These are phyloP conservation scores for Drosophila sucinea DNA, from an alignment of 1,140 invertebrate species.

Conservation along the genomic window DNA sequence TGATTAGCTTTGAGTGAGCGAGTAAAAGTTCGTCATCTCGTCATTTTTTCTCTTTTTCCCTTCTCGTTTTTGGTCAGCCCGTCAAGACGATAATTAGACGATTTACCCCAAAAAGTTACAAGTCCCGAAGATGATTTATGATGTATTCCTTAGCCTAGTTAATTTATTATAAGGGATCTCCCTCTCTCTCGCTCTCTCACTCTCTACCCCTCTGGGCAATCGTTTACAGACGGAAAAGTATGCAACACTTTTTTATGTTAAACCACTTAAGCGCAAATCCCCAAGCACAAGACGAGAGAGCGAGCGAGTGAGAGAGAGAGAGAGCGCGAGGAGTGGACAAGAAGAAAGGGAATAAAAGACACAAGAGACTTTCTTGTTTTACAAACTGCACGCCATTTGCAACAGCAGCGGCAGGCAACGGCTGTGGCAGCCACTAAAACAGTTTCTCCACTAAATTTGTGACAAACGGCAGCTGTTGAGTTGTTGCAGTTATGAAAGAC, in stretches of 20 bases:
- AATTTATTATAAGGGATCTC: constrained; percentile 59
- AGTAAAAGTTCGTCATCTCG: constrained; percentile 41
- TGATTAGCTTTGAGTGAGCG: constrained; percentile 50
- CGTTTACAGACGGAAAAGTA: constrained; percentile 45
- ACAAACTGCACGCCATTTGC: constrained; percentile 55
- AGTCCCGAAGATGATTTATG: constrained; percentile 71
- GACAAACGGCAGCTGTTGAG: constrained; percentile 65
- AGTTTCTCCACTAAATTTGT: constrained; percentile 59
- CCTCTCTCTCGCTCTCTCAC: neutral
- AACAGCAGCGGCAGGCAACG: constrained; percentile 44
- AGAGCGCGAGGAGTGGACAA: neutral
- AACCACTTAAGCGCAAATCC: constrained; percentile 56
- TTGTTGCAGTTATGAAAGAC: constrained; percentile 38
- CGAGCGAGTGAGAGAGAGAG: neutral
- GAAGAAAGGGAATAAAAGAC: neutral
- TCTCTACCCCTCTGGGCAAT: constrained; percentile 22
- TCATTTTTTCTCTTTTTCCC: neutral
- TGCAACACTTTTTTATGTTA: constrained; percentile 58
- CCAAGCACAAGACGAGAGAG: constrained; percentile 7
- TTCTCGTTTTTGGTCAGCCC: constrained; percentile 9
- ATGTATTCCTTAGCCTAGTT: constrained; percentile 40
- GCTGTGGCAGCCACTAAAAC: constrained; percentile 31
- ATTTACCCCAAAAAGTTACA: constrained; percentile 40
- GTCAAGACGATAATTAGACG: constrained; percentile 64
- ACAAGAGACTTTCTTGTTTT: constrained; percentile 25